Evolutionary conservation across 2,113 vertebrate genomes (phyloP), one percentile per base, ranked within the genome.

Genomic region (Enhydra lutris): DNA sequence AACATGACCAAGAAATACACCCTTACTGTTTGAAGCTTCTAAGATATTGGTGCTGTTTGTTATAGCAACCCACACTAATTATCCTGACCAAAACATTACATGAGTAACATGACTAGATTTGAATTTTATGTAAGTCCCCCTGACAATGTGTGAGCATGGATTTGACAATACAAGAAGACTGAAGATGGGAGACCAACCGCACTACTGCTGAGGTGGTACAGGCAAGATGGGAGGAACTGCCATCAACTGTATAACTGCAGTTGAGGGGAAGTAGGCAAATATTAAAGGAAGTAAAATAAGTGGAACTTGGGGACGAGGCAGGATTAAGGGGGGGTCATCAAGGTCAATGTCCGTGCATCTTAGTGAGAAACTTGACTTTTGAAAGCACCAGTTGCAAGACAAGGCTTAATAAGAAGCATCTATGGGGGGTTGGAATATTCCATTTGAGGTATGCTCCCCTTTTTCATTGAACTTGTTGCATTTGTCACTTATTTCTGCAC

Each of bases 381-480:
- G 12, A 50, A 21, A 63, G 7, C 45, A n/a, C 3, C 4, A 23
- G 3, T 34, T 34, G 26, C 55, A 42, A 82, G 59, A 63, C 6
- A 36, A 69, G 3, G 29, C 34, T 42, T 4, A 91, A 29, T 34
- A 73, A 29, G 45, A 84, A 86, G 34, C 24, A 34, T 18, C 1
- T 24, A 9, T 15, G 20, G 1, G 29, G 31, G 4, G 23, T 18
- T 45, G 13, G 21, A 61, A 34, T 45, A 7, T 9, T 86, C 36
- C n/a, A 0, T 1, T 15, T 36, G 23, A 63, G 24, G 9, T 6
- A 13, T 29, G 29, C 6, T 29, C 7, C 47, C 4, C 0, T 55
- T 8, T 42, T 76, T 61, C 74, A 47, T 11, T 42, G 24, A 3
- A 23, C 7, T 84, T n/a, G 34, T 67, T 34, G 80, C 34, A 71